phyloP scores from a whole-genome alignment of 2,888 invertebrate species.

The Tupiocoris notatus region DNA sequence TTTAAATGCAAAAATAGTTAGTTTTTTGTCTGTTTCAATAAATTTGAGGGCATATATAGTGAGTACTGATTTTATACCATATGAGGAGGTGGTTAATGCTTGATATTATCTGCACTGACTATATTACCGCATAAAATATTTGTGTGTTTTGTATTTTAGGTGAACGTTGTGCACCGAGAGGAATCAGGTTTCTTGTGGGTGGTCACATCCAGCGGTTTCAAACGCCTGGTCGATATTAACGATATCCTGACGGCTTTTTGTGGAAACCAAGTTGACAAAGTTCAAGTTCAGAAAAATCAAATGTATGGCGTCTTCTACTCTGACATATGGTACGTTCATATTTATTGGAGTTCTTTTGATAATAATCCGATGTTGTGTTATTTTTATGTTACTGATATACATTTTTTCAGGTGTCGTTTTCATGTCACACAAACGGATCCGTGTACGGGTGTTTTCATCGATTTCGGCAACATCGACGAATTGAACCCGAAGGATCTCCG shows the following conservation, averaged over 20 bases:
- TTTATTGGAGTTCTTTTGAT: no score
- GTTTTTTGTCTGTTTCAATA: no score
- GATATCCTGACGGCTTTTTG: neutral
- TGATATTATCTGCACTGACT: no score
- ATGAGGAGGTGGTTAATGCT: no score
- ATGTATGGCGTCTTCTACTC: neutral
- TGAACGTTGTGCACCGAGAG: slow-evolving; percentile 18
- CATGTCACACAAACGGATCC: neutral
- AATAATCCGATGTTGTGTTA: no score
- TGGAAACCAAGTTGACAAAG: neutral
- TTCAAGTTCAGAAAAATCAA: neutral
- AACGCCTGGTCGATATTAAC: slow-evolving; percentile 4
- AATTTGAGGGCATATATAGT: no score
- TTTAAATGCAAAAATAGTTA: no score
- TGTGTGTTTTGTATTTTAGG: no score
- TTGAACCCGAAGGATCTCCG: slow-evolving; percentile 33
- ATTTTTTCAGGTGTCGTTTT: slow-evolving; percentile 13
- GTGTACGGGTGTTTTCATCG: slow-evolving; percentile 39
- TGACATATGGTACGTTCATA: no score
- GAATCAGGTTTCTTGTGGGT: neutral
- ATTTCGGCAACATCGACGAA: slow-evolving; percentile 42
- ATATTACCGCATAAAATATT: no score
- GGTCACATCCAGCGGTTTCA: neutral
- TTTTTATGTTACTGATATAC: no score
- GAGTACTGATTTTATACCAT: no score